Percentiles rank a stretch among this genome's conserved stretches.
phyloP scores from a whole-genome alignment of 2,888 invertebrate genomes.

The Drosophila peninsularis region DNA sequence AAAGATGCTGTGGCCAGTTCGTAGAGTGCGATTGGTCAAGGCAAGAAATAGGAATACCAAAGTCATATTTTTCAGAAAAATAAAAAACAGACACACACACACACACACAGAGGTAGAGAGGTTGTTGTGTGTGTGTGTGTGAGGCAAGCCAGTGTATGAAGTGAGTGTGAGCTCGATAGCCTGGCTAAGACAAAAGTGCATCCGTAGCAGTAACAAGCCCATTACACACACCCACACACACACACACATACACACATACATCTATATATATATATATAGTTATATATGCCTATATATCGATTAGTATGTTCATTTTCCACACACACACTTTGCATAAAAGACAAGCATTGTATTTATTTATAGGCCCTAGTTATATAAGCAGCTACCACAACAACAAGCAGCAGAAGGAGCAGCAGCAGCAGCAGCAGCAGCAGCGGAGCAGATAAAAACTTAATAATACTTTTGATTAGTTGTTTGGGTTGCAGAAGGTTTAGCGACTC shows the following conservation, averaged over 20 bases:
- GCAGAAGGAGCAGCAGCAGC: neutral
- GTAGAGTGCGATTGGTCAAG: conserved; percentile 30
- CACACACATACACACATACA: too few species aligned
- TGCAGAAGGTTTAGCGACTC: conserved; percentile 20
- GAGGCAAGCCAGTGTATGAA: conserved; percentile 1
- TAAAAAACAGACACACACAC: conserved; percentile 55
- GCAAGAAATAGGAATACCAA: conserved; percentile 74
- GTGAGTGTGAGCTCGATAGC: conserved; percentile 30
- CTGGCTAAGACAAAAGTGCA: conserved; percentile 61
- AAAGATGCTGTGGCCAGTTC: conserved; percentile 69
- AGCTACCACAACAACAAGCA: conserved; percentile 25
- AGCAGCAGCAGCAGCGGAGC: neutral
- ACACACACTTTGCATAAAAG: conserved; percentile 70
- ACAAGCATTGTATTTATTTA: conserved; percentile 75
- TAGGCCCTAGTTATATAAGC: conserved; percentile 63
- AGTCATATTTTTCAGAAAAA: conserved; percentile 80
- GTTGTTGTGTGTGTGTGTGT: conserved; percentile 1
- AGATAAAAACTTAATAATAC: conserved; percentile 2
- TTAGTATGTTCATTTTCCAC: conserved; percentile 68
- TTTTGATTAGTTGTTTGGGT: conserved; percentile 44
- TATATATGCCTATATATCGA: conserved; percentile 25
- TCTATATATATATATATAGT: too few species aligned
- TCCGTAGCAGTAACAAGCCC: conserved; percentile 26
- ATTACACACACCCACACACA: conserved; percentile 15
- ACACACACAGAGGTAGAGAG: conserved; percentile 5